Percentiles rank a stretch among this genome's conserved stretches.
phyloP scores from a whole-genome alignment of 2,113 vertebrate genomes.

The Chionis minor region DNA sequence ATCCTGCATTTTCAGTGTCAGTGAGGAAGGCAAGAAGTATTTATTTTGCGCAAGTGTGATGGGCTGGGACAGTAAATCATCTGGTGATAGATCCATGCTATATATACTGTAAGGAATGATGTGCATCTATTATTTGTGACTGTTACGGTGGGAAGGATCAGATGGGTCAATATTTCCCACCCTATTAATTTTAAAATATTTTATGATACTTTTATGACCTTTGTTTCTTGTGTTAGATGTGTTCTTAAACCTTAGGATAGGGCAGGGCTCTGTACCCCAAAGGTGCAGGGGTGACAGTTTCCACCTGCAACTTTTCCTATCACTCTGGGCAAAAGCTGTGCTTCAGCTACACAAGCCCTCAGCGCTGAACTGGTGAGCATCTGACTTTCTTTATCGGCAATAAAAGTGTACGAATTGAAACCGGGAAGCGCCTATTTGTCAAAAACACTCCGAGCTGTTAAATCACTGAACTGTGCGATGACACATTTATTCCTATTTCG shows the following conservation, averaged over 20 bases:
- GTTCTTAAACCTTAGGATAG: background rate
- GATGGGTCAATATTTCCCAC: background rate
- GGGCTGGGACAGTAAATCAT: background rate
- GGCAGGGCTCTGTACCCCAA: background rate
- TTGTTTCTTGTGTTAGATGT: background rate
- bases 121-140: background rate
- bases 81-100: background rate
- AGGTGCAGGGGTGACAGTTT: background rate
- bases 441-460: constrained; percentile 23
- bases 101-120: background rate
- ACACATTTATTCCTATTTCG: constrained; percentile 41
- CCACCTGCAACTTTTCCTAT: background rate
- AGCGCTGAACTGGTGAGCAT: background rate
- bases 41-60: background rate
- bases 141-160: background rate
- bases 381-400: background rate
- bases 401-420: constrained; percentile 55
- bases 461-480: constrained; percentile 5
- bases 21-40: background rate
- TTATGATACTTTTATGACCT: background rate
- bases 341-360: background rate
- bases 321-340: background rate
- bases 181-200: background rate
- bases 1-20: background rate
- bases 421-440: constrained; percentile 50